These are phyloP conservation scores for Tilapia sparmanii DNA, from an alignment of 2,113 vertebrate genomes.

Conservation along the genomic window DNA sequence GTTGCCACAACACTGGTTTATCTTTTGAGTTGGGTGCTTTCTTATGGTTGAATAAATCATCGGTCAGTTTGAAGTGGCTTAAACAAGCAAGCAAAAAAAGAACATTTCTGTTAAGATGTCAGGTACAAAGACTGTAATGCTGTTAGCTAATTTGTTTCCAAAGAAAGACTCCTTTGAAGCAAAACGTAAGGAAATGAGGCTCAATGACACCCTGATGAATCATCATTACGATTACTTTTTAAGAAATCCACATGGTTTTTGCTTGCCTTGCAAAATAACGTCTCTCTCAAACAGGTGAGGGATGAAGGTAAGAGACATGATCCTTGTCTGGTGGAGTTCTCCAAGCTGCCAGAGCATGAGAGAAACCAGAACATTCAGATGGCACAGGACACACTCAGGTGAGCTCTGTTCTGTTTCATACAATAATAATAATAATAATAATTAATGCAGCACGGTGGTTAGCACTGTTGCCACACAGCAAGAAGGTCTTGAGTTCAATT, in stretches of 20 bases:
- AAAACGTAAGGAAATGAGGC: neutral
- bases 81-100: neutral
- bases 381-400: conserved; percentile 87
- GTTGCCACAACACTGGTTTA: neutral
- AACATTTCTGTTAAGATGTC: neutral
- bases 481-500: neutral
- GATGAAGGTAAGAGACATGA: conserved; percentile 87
- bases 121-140: neutral
- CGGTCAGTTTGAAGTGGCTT: neutral
- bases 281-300: conserved; percentile 73
- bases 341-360: conserved; percentile 85
- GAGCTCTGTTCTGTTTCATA: conserved; percentile 8
- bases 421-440: neutral
- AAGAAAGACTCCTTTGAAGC: neutral
- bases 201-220: neutral
- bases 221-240: neutral
- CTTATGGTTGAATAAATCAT: neutral
- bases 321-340: conserved; percentile 87
- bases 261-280: neutral
- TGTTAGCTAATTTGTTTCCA: neutral
- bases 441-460: neutral
- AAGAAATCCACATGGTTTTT: neutral
- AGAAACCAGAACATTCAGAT: conserved; percentile 86
- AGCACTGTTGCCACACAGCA: neutral
- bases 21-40: neutral